Evolutionary conservation across 2,797 vertebrate species (phyloP).

Genomic region (Micromesistius poutassou): DNA sequence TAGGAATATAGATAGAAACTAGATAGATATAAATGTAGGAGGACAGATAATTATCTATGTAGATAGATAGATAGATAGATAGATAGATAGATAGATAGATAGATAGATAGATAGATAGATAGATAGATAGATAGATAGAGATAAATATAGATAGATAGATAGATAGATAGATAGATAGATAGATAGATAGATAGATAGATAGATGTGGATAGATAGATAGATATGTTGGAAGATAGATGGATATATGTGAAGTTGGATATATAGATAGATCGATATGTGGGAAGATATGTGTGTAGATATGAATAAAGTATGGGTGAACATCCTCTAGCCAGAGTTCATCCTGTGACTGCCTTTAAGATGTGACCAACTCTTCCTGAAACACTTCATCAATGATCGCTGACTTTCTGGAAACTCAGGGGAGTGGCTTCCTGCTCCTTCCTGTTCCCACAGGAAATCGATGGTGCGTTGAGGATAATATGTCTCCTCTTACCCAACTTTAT

Average conservation of each 20-base stretch:
- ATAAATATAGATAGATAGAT: background rate
- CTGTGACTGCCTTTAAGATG: background rate
- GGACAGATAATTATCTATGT: background rate
- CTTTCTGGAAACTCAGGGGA: slow-evolving; percentile 10
- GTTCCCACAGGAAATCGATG: slow-evolving; percentile 54
- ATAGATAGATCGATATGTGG: no score
- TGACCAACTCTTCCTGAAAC: slow-evolving; percentile 1
- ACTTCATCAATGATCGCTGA: slow-evolving; percentile 29
- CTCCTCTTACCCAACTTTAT: slow-evolving; percentile 68
- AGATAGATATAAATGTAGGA: background rate
- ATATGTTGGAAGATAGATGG: no score
- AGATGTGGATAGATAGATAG: no score
- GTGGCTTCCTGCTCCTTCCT: slow-evolving; percentile 39
- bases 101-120: background rate
- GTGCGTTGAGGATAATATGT: slow-evolving; percentile 52
- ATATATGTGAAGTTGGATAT: no score
- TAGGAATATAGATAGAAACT: background rate
- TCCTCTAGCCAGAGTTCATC: background rate
- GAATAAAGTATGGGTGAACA: background rate
- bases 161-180: background rate
- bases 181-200: background rate
- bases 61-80: background rate
- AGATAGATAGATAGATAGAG: background rate
- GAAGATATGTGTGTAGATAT: background rate
- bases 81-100: background rate